phyloP scores from a whole-genome alignment of 1,140 invertebrate genomes.

The Drosophila nebulosa region DNA sequence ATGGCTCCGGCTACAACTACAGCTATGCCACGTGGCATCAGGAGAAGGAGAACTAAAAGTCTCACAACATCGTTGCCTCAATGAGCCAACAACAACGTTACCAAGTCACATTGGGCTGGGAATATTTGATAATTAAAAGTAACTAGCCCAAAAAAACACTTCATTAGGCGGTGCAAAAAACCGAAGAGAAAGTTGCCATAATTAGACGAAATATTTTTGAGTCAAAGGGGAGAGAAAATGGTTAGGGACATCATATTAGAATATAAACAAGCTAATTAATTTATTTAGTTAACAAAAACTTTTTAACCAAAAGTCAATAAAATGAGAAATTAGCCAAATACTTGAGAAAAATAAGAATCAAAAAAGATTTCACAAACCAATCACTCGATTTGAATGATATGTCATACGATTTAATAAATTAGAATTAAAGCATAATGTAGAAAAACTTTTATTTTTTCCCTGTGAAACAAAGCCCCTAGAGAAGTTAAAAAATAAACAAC shows the following conservation, averaged over 20 bases:
- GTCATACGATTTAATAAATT: too few species aligned
- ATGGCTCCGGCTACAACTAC: neutral
- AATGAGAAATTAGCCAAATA: neutral
- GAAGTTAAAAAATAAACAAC: too few species aligned
- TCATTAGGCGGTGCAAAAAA: conserved; percentile 43
- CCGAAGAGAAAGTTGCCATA: conserved; percentile 4
- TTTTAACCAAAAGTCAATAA: neutral
- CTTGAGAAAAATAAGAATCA: too few species aligned
- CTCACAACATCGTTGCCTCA: conserved; percentile 51
- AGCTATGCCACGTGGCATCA: neutral
- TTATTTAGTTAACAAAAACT: neutral
- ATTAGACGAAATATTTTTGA: neutral
- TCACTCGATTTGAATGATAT: too few species aligned
- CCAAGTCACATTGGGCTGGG: conserved; percentile 47
- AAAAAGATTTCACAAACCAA: too few species aligned
- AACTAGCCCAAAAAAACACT: conserved; percentile 47
- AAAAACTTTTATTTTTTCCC: too few species aligned
- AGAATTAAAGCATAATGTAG: too few species aligned
- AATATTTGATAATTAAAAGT: conserved; percentile 43
- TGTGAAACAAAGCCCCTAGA: too few species aligned
- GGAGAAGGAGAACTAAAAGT: conserved; percentile 25
- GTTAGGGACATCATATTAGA: neutral
- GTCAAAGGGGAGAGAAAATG: neutral
- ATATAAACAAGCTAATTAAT: neutral
- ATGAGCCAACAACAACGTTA: conserved; percentile 12